These are phyloP conservation scores for Platypus cylindrus DNA, from an alignment of 2,888 invertebrate species.

Conservation along the genomic window DNA sequence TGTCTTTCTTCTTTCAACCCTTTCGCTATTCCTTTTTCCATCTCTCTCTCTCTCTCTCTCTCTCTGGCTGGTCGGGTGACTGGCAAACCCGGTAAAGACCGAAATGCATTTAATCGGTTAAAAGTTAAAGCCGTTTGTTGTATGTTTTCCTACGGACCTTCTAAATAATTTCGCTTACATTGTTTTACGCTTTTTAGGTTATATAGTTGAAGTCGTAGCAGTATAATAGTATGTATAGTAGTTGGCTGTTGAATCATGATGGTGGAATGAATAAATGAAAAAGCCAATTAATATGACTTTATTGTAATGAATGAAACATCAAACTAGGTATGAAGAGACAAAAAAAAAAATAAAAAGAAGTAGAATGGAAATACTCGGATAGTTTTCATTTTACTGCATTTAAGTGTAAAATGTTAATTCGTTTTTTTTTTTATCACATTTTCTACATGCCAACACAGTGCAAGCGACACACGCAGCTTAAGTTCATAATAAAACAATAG, in stretches of 20 bases:
- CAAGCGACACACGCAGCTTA: too few relatives aligned
- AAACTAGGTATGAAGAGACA: neutral
- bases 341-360: too few relatives aligned
- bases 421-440: too few relatives aligned
- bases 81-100: conserved; percentile 3
- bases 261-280: conserved; percentile 9
- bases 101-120: conserved; percentile 11
- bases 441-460: too few relatives aligned
- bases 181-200: conserved; percentile 7
- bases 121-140: conserved; percentile 13
- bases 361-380: too few relatives aligned
- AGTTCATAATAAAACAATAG: too few relatives aligned
- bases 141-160: conserved; percentile 10
- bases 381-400: too few relatives aligned
- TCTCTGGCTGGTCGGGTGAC: conserved; percentile 5
- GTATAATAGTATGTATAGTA: too few relatives aligned
- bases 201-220: too few relatives aligned
- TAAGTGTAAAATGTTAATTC: too few relatives aligned
- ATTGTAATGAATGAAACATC: conserved; percentile 1
- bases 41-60: neutral
- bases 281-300: conserved; percentile 10
- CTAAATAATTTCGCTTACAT: conserved; percentile 11
- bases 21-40: neutral
- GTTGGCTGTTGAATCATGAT: too few relatives aligned
- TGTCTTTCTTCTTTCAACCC: neutral